Evolutionary conservation across 2,797 vertebrate genomes (phyloP), one percentile per base, ranked within the genome.

Genomic region (Hippopotamyrus pictus): DNA sequence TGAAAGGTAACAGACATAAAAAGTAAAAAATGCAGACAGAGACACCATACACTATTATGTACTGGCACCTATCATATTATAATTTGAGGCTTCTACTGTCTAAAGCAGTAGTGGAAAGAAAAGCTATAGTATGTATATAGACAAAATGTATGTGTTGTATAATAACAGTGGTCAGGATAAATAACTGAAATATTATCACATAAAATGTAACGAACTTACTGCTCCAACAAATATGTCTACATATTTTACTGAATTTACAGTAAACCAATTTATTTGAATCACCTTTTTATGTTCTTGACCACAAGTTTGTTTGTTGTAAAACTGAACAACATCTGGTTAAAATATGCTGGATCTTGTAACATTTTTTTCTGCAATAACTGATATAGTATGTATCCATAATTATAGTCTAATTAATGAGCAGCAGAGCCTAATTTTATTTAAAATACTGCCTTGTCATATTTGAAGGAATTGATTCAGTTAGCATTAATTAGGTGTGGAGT

Each of bases 391-490:
- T 84, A 59, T 59, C 73, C 57, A 89, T 62, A 11, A 57, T 62
- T 54, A 65, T 65, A 53, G 19, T 59, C 37, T 62, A 65, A 62
- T 62, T 62, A 50, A 33, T 29, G 51, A 69, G 62, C 65, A 37
- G 59, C 59, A 65, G 59, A 69, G 37, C 48, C 33, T 11, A 33
- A 25, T 57, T 65, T 85, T 33, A 89, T 84, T 84, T 44, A 51
- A 85, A 50, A 19, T 5, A 44, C 41, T 85, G 82, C 44, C 57
- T 89, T n/a, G 17, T 89, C 51, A 22, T 85, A 46, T 85, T 65
- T 57, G 54, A 85, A 89, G 41, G 79, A 89, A 89, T 88, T 48
- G 89, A 90, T 91, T 94, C 90, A 92, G 88, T 92, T 3, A 5
- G 50, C 83, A 62, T 91, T 83, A 89, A 62, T 90, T 88, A 88